These are phyloP conservation scores for Drosophila willistoni DNA, from an alignment of 1,140 invertebrate species.

Conservation along the genomic window DNA sequence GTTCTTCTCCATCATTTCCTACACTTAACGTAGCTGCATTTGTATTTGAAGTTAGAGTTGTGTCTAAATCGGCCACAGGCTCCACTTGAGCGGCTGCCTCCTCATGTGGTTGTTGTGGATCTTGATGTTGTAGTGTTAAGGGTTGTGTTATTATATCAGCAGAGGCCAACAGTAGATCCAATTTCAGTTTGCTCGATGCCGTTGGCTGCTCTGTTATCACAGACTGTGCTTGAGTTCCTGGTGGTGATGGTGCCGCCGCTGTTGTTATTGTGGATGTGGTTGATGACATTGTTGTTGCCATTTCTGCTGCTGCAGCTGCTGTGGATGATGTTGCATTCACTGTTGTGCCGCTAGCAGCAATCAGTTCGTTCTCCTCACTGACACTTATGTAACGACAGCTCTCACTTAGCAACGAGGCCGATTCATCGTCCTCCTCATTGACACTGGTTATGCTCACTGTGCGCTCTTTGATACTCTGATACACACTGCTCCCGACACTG, in stretches of 20 bases:
- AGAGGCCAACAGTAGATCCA: slow-evolving; percentile 79
- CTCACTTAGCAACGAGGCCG: slow-evolving; percentile 66
- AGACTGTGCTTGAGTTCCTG: slow-evolving; percentile 78
- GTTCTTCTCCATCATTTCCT: slow-evolving; percentile 23
- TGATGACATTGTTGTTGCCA: slow-evolving; percentile 13
- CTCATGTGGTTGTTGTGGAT: slow-evolving; percentile 28
- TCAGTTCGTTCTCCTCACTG: slow-evolving; percentile 76
- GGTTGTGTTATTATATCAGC: slow-evolving; percentile 72
- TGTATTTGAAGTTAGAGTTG: background rate
- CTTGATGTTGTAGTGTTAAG: slow-evolving; percentile 56
- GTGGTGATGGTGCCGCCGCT: slow-evolving; percentile 18
- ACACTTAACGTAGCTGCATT: background rate
- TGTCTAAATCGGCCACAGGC: slow-evolving; percentile 27
- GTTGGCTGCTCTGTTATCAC: slow-evolving; percentile 83
- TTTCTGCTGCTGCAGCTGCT: slow-evolving; percentile 5
- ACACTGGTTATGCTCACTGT: slow-evolving; percentile 77
- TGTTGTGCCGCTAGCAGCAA: slow-evolving; percentile 36
- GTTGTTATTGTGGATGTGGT: slow-evolving; percentile 3
- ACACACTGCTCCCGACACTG: slow-evolving; percentile 40
- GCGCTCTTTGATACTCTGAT: slow-evolving; percentile 70
- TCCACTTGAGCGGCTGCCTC: slow-evolving; percentile 26
- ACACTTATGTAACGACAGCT: slow-evolving; percentile 78
- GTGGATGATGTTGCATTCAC: slow-evolving; percentile 19
- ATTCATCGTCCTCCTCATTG: slow-evolving; percentile 78
- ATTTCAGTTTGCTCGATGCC: slow-evolving; percentile 75